Percentiles rank a stretch among this genome's conserved stretches.
Conservation (phyloP, 2,113 vertebrate species). For the Mellivora capensis region DNA sequence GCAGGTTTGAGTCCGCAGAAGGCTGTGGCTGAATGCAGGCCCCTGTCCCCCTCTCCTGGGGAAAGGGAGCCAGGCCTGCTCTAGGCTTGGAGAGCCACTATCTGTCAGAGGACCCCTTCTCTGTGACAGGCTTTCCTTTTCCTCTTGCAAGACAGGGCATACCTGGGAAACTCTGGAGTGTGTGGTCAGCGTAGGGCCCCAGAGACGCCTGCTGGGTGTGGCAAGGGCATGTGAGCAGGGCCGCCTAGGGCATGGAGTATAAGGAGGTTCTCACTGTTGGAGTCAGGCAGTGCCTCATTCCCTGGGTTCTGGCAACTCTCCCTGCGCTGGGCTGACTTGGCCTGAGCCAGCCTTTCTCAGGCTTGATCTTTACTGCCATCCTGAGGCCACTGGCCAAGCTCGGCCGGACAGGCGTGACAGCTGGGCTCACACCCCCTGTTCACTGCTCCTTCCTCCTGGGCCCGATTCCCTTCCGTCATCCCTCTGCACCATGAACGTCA, state of each 20-base stretch:
- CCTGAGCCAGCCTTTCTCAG: not conserved
- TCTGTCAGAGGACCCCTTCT: not conserved
- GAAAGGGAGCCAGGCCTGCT: not conserved
- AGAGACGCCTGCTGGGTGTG: not conserved
- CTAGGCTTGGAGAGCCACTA: not conserved
- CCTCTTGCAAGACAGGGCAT: not conserved
- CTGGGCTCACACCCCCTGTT: not conserved
- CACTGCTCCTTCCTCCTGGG: not conserved
- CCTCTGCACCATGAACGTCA: not conserved
- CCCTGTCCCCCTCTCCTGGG: not conserved
- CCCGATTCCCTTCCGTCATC: not conserved
- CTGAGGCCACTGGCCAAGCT: not conserved
- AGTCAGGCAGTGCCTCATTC: not conserved
- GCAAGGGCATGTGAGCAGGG: rapidly evolving
- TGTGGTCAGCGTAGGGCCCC: not conserved
- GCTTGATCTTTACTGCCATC: not conserved
- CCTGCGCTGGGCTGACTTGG: too few species aligned
- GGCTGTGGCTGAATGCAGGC: not conserved
- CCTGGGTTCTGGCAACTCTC: not conserved
- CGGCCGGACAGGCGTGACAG: not conserved
- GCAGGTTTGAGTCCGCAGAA: not conserved
- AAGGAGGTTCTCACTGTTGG: not conserved
- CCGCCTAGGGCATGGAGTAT: not conserved
- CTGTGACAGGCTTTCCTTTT: not conserved
- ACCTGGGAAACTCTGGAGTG: not conserved